phyloP scores from a whole-genome alignment of 2,113 vertebrate genomes.

The Hydrochoerus hydrochaeris region DNA sequence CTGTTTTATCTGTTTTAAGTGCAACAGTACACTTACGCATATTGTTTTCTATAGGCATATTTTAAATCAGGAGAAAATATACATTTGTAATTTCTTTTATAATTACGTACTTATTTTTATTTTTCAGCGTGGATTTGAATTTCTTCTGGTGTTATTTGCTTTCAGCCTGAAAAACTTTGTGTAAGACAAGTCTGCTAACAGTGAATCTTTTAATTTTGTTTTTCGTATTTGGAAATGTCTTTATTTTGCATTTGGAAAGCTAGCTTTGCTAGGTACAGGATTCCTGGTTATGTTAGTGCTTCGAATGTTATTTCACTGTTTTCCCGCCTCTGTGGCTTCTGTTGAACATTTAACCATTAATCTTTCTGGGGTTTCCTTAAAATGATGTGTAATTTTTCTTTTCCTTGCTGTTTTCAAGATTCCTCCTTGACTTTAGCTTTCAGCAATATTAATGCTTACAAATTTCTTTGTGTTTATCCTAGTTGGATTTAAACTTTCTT shows the following conservation, averaged over 20 bases:
- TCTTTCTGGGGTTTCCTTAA: neutral
- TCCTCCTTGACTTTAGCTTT: conserved; percentile 7
- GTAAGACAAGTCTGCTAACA: neutral
- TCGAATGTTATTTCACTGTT: neutral
- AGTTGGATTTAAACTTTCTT: neutral
- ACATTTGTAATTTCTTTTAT: neutral
- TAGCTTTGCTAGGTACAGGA: neutral
- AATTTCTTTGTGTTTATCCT: conserved; percentile 3
- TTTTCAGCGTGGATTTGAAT: conserved; percentile 1
- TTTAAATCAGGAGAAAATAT: conserved; percentile 28
- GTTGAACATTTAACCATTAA: conserved; percentile 2
- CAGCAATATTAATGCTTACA: neutral
- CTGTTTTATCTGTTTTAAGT: neutral
- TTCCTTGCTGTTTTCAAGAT: neutral
- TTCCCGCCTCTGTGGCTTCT: neutral
- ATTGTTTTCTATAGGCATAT: neutral
- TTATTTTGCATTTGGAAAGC: conserved; percentile 47
- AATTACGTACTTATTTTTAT: conserved; percentile 8
- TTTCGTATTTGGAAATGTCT: neutral
- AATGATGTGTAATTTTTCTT: conserved; percentile 1
- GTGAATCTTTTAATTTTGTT: neutral
- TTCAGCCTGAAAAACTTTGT: neutral
- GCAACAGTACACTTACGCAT: neutral
- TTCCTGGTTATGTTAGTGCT: conserved; percentile 28
- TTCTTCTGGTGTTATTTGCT: neutral